Conservation (phyloP, 2,888 invertebrate species). For the Drosophila kambysellisi region DNA sequence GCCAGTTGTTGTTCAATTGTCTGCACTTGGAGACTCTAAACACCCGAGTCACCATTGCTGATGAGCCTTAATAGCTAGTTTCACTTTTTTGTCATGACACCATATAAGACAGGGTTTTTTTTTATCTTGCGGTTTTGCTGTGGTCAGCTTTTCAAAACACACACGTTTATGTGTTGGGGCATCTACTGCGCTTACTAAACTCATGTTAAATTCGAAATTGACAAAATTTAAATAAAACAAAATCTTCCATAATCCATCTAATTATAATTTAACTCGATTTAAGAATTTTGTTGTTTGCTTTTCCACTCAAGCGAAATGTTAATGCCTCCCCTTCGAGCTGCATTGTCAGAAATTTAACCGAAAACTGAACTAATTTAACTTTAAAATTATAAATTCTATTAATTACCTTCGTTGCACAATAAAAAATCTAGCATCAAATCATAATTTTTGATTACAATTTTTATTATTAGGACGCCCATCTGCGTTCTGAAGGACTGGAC, state of each 20-base stretch:
- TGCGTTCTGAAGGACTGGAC: not conserved
- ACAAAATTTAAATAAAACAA: not conserved
- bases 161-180: not conserved
- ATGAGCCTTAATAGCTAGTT: not conserved
- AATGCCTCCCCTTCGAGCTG: too few species aligned
- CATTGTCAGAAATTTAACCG: too few species aligned
- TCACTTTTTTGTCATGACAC: not conserved
- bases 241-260: not conserved
- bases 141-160: not conserved
- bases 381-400: too few species aligned
- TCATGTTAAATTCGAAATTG: not conserved
- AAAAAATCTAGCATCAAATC: not conserved
- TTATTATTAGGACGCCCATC: not conserved
- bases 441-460: not conserved
- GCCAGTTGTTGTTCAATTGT: conserved; percentile 15
- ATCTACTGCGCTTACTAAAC: not conserved
- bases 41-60: conserved; percentile 28
- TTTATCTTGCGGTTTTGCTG: not conserved
- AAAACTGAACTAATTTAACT: not conserved
- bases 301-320: not conserved
- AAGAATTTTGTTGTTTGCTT: not conserved
- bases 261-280: not conserved
- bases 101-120: not conserved
- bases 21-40: not conserved
- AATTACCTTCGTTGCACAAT: too few species aligned